Conservation (phyloP, 2,888 invertebrate genomes). For the Mythimna impura region DNA sequence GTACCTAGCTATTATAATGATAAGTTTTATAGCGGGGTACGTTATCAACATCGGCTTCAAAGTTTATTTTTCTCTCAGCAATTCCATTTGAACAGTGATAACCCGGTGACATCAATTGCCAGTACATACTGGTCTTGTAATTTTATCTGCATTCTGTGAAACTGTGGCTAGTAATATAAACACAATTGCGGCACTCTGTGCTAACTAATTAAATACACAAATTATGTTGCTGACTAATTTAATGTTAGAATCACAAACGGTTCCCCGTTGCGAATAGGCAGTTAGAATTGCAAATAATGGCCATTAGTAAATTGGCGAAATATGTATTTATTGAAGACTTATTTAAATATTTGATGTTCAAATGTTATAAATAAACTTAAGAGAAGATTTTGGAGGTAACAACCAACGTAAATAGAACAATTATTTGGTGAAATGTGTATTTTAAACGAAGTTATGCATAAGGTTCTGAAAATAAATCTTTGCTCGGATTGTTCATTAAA, state of each 20-base stretch:
- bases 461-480: background rate
- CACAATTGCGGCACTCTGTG: slow-evolving; percentile 39
- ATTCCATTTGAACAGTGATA: slow-evolving; percentile 63
- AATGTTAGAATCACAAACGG: slow-evolving; percentile 57
- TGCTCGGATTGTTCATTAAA: slow-evolving; percentile 9
- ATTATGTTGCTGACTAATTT: slow-evolving; percentile 50
- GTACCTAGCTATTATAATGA: slow-evolving; percentile 14
- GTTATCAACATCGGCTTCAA: slow-evolving; percentile 39
- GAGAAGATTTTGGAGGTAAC: slow-evolving; percentile 13
- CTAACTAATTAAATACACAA: slow-evolving; percentile 52
- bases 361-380: slow-evolving; percentile 27
- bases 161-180: slow-evolving; percentile 39
- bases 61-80: slow-evolving; percentile 59
- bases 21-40: slow-evolving; percentile 36
- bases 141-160: slow-evolving; percentile 56
- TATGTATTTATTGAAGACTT: slow-evolving; percentile 38
- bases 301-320: slow-evolving; percentile 46
- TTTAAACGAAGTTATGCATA: slow-evolving; percentile 2
- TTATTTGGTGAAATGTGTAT: background rate
- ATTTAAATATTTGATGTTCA: slow-evolving; percentile 27
- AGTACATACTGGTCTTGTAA: slow-evolving; percentile 59
- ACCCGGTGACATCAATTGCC: slow-evolving; percentile 65
- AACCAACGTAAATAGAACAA: slow-evolving; percentile 3
- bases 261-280: slow-evolving; percentile 41
- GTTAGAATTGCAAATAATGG: slow-evolving; percentile 52